phyloP scores from a whole-genome alignment of 2,888 invertebrate genomes.

The Brachyptera risi region DNA sequence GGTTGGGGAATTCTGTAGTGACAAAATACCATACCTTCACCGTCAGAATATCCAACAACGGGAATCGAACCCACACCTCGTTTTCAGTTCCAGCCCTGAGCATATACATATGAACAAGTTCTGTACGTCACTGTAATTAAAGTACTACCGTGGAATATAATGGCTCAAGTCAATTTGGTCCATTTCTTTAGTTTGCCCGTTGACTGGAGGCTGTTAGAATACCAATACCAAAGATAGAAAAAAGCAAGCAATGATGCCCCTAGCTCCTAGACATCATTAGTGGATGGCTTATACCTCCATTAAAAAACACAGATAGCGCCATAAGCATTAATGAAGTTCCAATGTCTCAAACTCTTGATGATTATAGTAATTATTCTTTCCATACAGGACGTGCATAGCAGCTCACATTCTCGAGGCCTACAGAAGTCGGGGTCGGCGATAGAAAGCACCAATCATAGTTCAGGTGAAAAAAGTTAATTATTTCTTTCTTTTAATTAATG shows the following conservation, averaged over 20 bases:
- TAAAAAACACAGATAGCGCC: slow-evolving; percentile 4
- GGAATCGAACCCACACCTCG: no score
- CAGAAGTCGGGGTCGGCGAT: neutral
- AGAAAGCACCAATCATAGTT: neutral
- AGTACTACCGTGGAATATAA: no score
- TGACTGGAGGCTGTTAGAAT: neutral
- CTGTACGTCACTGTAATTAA: no score
- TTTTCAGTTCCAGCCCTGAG: no score
- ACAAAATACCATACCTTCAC: no score
- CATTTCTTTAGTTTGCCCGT: neutral
- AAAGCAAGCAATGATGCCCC: neutral
- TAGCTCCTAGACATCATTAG: slow-evolving; percentile 2
- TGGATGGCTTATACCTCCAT: neutral
- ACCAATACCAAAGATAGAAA: neutral
- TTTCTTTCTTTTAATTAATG: slow-evolving; percentile 8
- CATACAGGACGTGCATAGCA: neutral
- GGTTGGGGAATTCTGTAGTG: no score
- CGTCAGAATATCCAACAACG: no score
- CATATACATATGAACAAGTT: no score
- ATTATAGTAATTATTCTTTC: slow-evolving; percentile 9
- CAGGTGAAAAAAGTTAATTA: slow-evolving; percentile 5
- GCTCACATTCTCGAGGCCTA: neutral
- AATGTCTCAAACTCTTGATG: neutral
- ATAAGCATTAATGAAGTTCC: slow-evolving; percentile 10
- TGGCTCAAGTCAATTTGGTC: no score